A percentile compares a stretch with the other conserved stretches of the same genome.
These are phyloP conservation scores for Amphiprion percula DNA, from an alignment of 2,113 vertebrate genomes.

Conservation along the genomic window DNA sequence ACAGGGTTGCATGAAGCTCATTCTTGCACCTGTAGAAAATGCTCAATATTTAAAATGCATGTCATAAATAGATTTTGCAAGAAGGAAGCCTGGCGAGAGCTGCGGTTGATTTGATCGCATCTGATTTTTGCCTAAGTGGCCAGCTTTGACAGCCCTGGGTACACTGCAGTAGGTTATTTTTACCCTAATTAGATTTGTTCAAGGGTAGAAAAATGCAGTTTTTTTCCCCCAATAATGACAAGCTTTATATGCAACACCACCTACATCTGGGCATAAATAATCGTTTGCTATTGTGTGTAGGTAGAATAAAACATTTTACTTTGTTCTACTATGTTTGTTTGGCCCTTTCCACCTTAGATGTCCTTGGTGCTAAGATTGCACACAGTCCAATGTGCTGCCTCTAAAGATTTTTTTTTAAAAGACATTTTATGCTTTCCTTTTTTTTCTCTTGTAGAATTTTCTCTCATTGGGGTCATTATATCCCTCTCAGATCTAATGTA, in stretches of 20 bases:
- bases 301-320: too few relatives aligned
- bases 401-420: background rate
- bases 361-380: too few relatives aligned
- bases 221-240: background rate
- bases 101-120: slow-evolving; percentile 37
- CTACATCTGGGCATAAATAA: too few relatives aligned
- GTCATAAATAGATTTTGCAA: slow-evolving; percentile 20
- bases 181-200: background rate
- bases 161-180: slow-evolving; percentile 56
- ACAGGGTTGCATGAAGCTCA: background rate
- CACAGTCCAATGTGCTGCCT: background rate
- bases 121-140: slow-evolving; percentile 39
- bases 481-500: background rate
- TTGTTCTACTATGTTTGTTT: too few relatives aligned
- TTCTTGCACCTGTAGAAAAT: slow-evolving; percentile 17
- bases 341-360: too few relatives aligned
- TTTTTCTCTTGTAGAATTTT: too few relatives aligned
- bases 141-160: slow-evolving; percentile 17
- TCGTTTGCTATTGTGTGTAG: too few relatives aligned
- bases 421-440: too few relatives aligned
- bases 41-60: slow-evolving; percentile 23
- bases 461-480: background rate
- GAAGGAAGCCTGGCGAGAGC: background rate
- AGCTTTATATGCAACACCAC: background rate
- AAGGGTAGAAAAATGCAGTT: too few relatives aligned